Conservation (phyloP, 2,113 vertebrate genomes). For the Albula glossodonta region DNA sequence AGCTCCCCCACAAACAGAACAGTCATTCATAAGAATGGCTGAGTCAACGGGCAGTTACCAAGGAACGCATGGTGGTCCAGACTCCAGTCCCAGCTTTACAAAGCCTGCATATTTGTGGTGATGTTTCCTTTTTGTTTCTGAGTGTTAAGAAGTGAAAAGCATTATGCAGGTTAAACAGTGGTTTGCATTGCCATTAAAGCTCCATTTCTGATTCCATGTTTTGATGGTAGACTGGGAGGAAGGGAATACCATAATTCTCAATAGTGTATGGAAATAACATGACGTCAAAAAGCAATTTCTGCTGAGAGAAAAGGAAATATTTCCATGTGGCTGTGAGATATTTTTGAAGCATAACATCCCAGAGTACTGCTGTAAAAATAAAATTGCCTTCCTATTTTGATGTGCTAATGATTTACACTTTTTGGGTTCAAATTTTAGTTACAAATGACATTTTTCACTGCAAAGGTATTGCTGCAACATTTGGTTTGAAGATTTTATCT, state of each 20-base stretch:
- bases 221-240: slow-evolving; percentile 26
- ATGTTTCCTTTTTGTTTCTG: neutral
- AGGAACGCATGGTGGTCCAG: neutral
- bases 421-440: neutral
- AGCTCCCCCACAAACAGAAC: neutral
- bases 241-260: slow-evolving; percentile 5
- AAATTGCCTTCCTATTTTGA: neutral
- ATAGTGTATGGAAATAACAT: slow-evolving; percentile 14
- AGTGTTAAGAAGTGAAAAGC: neutral
- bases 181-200: slow-evolving; percentile 8
- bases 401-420: neutral
- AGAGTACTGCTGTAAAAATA: no score
- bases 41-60: neutral
- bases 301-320: neutral
- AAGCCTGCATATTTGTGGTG: neutral
- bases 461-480: neutral
- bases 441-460: neutral
- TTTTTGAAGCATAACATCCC: no score
- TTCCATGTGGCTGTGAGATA: neutral
- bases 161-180: neutral
- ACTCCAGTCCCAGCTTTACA: neutral
- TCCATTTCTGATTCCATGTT: slow-evolving; percentile 35
- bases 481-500: neutral
- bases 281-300: slow-evolving; percentile 31
- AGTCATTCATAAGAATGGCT: neutral